Evolutionary conservation across 2,113 vertebrate genomes (phyloP).

Genomic region (Sturnira hondurensis): DNA sequence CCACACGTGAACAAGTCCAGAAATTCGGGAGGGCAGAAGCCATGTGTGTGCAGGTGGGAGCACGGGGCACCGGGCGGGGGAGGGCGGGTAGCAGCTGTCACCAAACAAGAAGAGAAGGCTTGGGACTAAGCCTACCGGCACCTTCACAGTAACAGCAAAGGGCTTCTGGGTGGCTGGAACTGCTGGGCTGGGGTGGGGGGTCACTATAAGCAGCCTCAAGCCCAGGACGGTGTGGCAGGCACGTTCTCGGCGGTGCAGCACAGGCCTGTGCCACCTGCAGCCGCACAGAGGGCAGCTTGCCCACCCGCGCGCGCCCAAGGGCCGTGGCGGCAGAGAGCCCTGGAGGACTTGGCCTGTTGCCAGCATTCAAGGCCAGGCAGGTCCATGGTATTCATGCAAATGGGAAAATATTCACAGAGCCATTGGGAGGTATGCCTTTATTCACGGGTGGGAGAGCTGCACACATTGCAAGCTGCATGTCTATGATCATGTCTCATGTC

Average conservation of each 20-base stretch:
- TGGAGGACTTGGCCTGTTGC: fast-evolving
- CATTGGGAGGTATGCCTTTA: no score
- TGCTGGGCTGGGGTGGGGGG: neutral
- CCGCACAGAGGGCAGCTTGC: fast-evolving
- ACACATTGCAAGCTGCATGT: no score
- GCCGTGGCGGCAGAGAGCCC: fast-evolving
- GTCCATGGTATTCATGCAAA: no score
- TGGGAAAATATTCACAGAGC: no score
- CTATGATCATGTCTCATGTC: no score
- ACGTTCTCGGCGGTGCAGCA: neutral
- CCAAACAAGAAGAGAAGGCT: no score
- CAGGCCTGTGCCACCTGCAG: neutral
- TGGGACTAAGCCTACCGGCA: neutral
- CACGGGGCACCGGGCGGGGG: no score
- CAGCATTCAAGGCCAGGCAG: no score
- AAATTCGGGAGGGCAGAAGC: neutral
- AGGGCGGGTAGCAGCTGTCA: no score
- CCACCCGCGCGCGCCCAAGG: fast-evolving
- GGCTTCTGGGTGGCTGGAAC: neutral
- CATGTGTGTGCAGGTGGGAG: neutral
- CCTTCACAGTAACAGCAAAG: neutral
- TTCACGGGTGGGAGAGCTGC: no score
- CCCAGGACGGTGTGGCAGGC: fast-evolving
- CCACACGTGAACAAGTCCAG: fast-evolving
- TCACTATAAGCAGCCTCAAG: neutral